Percentiles rank a stretch among this genome's conserved stretches.
Evolutionary conservation across 2,113 vertebrate genomes (phyloP).

Genomic region (Propithecus coquereli): DNA sequence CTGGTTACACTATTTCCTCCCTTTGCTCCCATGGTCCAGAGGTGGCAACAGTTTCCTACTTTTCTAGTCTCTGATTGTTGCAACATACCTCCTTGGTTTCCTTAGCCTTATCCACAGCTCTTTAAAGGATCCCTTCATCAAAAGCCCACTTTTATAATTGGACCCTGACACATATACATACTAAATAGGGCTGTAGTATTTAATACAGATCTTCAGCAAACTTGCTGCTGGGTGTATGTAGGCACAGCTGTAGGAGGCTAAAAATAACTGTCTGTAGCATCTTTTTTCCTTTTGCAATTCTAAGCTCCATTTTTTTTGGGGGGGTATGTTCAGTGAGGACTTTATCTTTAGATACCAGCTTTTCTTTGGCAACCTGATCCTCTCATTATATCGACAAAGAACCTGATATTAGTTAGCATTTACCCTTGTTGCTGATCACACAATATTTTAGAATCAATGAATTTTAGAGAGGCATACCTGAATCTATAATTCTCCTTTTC

Average conservation of each 20-base stretch:
- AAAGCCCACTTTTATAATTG: background rate
- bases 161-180: background rate
- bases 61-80: background rate
- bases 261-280: conserved; percentile 29
- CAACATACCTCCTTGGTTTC: background rate
- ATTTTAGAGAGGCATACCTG: background rate
- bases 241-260: conserved; percentile 23
- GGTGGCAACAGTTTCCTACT: background rate
- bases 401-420: background rate
- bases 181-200: background rate
- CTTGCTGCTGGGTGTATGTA: background rate
- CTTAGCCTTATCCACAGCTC: background rate
- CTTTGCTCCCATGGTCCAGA: background rate
- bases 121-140: background rate
- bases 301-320: background rate
- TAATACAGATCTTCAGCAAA: background rate
- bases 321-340: background rate
- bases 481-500: background rate
- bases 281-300: conserved; percentile 11
- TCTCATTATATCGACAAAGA: background rate
- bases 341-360: conserved; percentile 9
- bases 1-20: background rate
- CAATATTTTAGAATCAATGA: background rate
- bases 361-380: conserved; percentile 5
- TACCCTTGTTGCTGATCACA: background rate